phyloP scores from a whole-genome alignment of 2,797 vertebrate genomes.

The Cyprinodon diabolis region DNA sequence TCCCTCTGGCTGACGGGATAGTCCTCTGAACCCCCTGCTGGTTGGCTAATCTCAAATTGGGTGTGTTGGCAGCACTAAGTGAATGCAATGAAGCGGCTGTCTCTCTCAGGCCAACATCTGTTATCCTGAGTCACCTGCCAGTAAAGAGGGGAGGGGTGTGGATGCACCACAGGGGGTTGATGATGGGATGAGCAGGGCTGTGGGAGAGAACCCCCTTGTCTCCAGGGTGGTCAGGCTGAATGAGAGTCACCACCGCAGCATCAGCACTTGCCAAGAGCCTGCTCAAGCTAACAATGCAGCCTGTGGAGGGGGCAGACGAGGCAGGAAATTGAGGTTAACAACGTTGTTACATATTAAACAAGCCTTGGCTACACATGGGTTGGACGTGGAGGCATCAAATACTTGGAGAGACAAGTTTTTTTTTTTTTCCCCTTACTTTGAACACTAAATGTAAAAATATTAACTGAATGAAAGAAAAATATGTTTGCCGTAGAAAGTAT shows the following conservation, averaged over 20 bases:
- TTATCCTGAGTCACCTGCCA: conserved; percentile 77
- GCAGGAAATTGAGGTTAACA: conserved; percentile 86
- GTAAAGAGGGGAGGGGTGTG: conserved; percentile 58
- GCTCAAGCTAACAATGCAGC: conserved; percentile 72
- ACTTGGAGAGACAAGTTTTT: conserved; percentile 26
- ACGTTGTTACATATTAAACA: conserved; percentile 81
- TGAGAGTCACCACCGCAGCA: conserved; percentile 59
- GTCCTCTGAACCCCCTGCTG: conserved; percentile 64
- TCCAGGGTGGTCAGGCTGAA: conserved; percentile 71
- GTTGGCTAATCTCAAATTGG: conserved; percentile 57
- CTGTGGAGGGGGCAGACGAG: conserved; percentile 70
- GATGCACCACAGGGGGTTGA: conserved; percentile 54
- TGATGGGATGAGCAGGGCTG: conserved; percentile 58
- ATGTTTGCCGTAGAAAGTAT: not conserved
- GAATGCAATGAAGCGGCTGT: conserved; percentile 69
- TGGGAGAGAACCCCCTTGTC: conserved; percentile 63
- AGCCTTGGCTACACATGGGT: conserved; percentile 66
- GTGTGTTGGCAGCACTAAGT: conserved; percentile 68
- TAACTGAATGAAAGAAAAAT: not conserved
- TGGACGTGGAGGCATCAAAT: conserved; percentile 37
- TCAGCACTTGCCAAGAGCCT: conserved; percentile 73
- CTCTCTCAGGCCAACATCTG: conserved; percentile 74
- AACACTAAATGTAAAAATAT: not conserved
- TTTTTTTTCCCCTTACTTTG: conserved; percentile 3
- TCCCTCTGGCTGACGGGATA: conserved; percentile 66